Conservation (phyloP, 2,797 vertebrate genomes). For the Acipenser oxyrinchus region DNA sequence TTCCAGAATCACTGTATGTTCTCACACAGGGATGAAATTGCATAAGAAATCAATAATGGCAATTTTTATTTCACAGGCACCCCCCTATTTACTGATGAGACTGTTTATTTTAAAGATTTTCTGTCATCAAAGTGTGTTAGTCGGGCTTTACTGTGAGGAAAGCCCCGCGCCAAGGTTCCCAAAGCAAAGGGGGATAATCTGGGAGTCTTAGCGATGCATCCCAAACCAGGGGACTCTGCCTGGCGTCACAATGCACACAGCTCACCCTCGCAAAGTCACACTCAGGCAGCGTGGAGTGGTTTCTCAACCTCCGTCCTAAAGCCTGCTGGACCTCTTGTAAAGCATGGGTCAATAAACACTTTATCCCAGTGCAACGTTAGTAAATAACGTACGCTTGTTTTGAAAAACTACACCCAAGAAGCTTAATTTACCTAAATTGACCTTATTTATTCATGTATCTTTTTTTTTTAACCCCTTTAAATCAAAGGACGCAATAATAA, state of each 20-base stretch:
- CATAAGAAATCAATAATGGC: conserved; percentile 23
- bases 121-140: conserved; percentile 19
- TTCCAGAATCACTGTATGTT: conserved; percentile 41
- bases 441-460: too few species aligned
- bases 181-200: conserved; percentile 65
- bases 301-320: too few species aligned
- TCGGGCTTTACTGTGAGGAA: conserved; percentile 46
- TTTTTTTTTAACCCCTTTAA: too few species aligned
- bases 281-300: too few species aligned
- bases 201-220: conserved; percentile 29
- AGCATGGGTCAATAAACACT: too few species aligned
- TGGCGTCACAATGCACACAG: not conserved
- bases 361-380: too few species aligned
- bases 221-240: not conserved
- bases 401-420: too few species aligned
- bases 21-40: conserved; percentile 29
- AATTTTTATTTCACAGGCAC: conserved; percentile 6
- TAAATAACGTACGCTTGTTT: too few species aligned
- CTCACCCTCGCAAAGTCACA: too few species aligned
- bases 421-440: too few species aligned
- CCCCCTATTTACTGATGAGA: not conserved
- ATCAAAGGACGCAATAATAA: too few species aligned
- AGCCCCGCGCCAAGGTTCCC: conserved; percentile 67
- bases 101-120: conserved; percentile 5
- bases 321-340: too few species aligned